These are phyloP conservation scores for Pseudomyrmex sp. DNA, from an alignment of 1,140 invertebrate species.

Conservation along the genomic window DNA sequence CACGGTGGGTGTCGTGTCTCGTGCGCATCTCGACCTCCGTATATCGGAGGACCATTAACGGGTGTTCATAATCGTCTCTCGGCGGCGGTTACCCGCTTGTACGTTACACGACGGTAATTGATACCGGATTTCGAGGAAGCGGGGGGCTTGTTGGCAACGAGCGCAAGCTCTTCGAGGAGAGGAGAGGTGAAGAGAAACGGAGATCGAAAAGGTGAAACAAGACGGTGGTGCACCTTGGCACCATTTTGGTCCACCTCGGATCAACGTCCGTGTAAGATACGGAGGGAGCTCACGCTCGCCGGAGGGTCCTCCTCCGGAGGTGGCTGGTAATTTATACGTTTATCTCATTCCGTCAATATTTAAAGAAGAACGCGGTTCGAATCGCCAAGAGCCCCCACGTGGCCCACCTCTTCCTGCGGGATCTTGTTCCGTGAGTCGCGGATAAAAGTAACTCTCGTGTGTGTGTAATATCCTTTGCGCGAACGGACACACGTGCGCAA, in stretches of 20 bases:
- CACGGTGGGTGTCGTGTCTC: slow-evolving; percentile 60
- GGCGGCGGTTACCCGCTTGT: slow-evolving; percentile 57
- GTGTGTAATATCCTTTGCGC: slow-evolving; percentile 40
- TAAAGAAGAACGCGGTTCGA: slow-evolving; percentile 74
- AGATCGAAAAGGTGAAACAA: slow-evolving; percentile 37
- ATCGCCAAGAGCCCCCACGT: slow-evolving; percentile 26
- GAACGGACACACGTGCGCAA: background rate
- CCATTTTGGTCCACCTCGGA: slow-evolving; percentile 64
- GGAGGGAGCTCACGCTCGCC: slow-evolving; percentile 55
- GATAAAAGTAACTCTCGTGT: background rate
- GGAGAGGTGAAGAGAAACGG: background rate
- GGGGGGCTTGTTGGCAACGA: slow-evolving; percentile 15
- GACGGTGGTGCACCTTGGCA: slow-evolving; percentile 38
- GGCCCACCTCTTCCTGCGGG: slow-evolving; percentile 59
- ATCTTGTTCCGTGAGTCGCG: slow-evolving; percentile 66
- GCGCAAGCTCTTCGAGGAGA: background rate
- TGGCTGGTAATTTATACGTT: slow-evolving; percentile 81
- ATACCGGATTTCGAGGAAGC: slow-evolving; percentile 71
- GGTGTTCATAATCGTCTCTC: slow-evolving; percentile 68
- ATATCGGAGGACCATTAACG: slow-evolving; percentile 63
- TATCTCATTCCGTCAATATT: slow-evolving; percentile 82
- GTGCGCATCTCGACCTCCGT: slow-evolving; percentile 37
- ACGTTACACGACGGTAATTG: slow-evolving; percentile 66
- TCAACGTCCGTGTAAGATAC: slow-evolving; percentile 75
- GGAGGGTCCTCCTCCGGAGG: slow-evolving; percentile 70